Evolutionary conservation across 2,888 invertebrate genomes (phyloP), one percentile per base, ranked within the genome.

Genomic region (Platycnemis pennipes): DNA sequence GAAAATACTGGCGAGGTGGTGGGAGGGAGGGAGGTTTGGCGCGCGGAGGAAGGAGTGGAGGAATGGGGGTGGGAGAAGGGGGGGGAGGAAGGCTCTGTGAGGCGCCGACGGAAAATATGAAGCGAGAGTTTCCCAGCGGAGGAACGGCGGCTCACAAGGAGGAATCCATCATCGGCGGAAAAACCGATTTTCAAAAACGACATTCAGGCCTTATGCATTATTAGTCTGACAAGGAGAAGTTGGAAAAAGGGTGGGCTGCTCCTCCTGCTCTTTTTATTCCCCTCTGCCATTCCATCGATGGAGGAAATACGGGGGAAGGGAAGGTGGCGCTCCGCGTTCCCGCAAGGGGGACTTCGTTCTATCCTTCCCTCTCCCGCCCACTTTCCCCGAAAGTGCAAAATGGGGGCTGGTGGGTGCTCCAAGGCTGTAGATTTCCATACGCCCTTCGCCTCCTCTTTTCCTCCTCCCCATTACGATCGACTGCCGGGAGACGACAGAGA

Each of bases 161-260:
- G 77, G 77, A 77, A 77, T 77, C 77, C 77, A 77, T 77, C 77
- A 77, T 77, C 77, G 77, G 77, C 77, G 77, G 77, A 77, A 77
- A 77, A 77, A 7, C 77, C 63, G 77, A 77, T 77, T 77, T 77
- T 77, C 77, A 77, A 77, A 37, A 77, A 37, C 77, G 77, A 77
- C 77, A 77, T 31, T 26, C 77, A 16, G 77, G 37, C 77, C 77
- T 77, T 37, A 77, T 77, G 77, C 77, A 77, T 77, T 77, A 77
- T 77, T 77, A 77, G 31, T 37, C 77, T 77, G 77, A 77, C 77
- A 77, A 77, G 77, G 77, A 13, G 37, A 37, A 31, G 77, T 37
- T 77, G 77, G 77, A 77, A 77, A 77, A 77, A 22, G 63, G 37
- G 77, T 13, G 77, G 31, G 8, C 37, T 77, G 77, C 4, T n/a